Percentiles rank a stretch among this genome's conserved stretches.
Evolutionary conservation across 2,113 vertebrate species (phyloP).

Genomic region (Alligator sinensis): DNA sequence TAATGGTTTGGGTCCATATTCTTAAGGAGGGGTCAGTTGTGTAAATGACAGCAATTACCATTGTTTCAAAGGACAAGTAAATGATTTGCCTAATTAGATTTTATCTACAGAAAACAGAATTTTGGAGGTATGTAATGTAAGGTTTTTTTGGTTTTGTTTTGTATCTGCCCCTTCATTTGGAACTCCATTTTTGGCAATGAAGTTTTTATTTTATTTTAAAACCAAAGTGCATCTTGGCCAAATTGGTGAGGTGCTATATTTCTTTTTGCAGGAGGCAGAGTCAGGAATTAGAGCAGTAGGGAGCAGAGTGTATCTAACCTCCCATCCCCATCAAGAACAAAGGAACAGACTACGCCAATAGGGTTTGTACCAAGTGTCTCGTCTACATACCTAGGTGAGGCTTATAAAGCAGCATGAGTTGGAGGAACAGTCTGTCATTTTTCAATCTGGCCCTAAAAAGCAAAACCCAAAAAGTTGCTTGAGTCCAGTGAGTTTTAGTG

Average conservation of each 20-base stretch:
- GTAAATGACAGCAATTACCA: conserved; percentile 22
- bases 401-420: neutral
- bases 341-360: neutral
- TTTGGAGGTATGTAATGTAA: conserved; percentile 31
- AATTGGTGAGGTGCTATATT: neutral
- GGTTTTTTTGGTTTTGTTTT: conserved; percentile 9
- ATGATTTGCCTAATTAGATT: neutral
- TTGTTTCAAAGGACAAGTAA: conserved; percentile 4
- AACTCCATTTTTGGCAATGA: conserved; percentile 42
- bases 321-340: conserved; percentile 50
- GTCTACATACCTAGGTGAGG: neutral
- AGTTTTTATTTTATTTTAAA: conserved; percentile 37
- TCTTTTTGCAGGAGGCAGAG: conserved; percentile 18
- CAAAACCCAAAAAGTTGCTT: neutral
- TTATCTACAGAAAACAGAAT: conserved; percentile 3
- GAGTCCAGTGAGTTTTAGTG: neutral
- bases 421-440: neutral
- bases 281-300: conserved; percentile 10
- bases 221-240: conserved; percentile 28
- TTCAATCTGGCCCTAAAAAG: neutral
- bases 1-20: neutral
- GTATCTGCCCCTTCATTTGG: conserved; percentile 14
- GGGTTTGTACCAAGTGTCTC: neutral
- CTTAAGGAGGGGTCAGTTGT: neutral
- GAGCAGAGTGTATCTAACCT: conserved; percentile 7